Evolutionary conservation across 2,113 vertebrate species (phyloP).

Genomic region (Engraulis encrasicolus): DNA sequence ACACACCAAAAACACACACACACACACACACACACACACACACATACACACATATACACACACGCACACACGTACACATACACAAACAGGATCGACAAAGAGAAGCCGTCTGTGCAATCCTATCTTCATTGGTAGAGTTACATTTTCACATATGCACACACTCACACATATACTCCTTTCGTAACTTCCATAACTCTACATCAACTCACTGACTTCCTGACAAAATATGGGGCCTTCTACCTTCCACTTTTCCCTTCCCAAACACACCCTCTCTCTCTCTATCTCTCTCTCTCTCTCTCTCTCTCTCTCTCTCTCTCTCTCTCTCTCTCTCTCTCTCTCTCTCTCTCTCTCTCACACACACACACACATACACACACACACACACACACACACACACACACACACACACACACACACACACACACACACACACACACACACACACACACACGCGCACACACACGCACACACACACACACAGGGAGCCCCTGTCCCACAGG

Average conservation of each 20-base stretch:
- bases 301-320: too few relatives aligned
- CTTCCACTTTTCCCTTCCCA: not conserved
- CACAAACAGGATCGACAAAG: too few relatives aligned
- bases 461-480: slow-evolving; percentile 5
- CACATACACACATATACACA: slow-evolving; percentile 22
- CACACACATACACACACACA: too few relatives aligned
- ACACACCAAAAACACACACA: slow-evolving; percentile 23
- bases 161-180: slow-evolving; percentile 49
- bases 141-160: slow-evolving; percentile 43
- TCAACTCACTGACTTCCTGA: not conserved
- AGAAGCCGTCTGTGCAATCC: too few relatives aligned
- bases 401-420: too few relatives aligned
- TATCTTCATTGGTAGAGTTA: too few relatives aligned
- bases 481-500: slow-evolving; percentile 67
- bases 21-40: slow-evolving; percentile 13
- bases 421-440: slow-evolving; percentile 23
- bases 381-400: too few relatives aligned
- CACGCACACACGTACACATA: slow-evolving; percentile 33
- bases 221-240: not conserved
- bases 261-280: not conserved
- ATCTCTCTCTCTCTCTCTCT: too few relatives aligned
- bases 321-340: too few relatives aligned
- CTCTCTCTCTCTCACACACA: too few relatives aligned
- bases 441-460: slow-evolving; percentile 9
- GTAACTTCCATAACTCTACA: not conserved